These are phyloP conservation scores for Lacerta agilis DNA, from an alignment of 2,797 vertebrate species.

Conservation along the genomic window DNA sequence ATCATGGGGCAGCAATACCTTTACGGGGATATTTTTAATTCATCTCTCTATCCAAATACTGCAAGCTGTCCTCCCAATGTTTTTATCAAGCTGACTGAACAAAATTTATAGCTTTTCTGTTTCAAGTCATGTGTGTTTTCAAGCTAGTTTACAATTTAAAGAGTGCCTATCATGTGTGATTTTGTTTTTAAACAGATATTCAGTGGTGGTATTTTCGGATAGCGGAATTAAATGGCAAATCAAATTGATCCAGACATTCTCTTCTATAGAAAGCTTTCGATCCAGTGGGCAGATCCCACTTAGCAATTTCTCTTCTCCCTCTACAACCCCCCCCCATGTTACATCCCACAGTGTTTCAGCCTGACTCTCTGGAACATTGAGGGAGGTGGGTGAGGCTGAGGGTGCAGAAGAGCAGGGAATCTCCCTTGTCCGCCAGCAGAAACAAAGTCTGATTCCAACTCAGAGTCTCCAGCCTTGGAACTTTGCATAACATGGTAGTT, in stretches of 20 bases:
- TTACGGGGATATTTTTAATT: constrained; percentile 33
- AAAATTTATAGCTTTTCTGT: constrained; percentile 1
- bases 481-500: constrained; percentile 46
- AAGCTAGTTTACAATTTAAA: constrained; percentile 44
- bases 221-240: constrained; percentile 50
- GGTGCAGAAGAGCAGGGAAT: background rate
- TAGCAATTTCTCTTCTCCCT: background rate
- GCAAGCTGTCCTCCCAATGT: background rate
- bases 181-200: constrained; percentile 40
- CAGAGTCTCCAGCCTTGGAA: constrained; percentile 23
- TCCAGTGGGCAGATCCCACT: background rate
- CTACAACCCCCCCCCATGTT: no score
- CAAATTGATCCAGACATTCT: background rate
- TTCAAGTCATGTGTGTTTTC: constrained; percentile 8
- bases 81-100: constrained; percentile 23
- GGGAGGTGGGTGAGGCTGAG: background rate
- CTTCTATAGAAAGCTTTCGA: background rate
- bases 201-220: constrained; percentile 39
- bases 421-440: background rate
- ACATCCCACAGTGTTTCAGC: background rate
- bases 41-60: constrained; percentile 15
- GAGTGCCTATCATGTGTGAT: constrained; percentile 47
- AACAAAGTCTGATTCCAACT: background rate
- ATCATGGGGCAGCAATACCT: constrained; percentile 17
- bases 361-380: background rate